A percentile compares a stretch with the other conserved stretches of the same genome.
Conservation (phyloP, 2,888 invertebrate genomes). For the Cantharis rustica region DNA sequence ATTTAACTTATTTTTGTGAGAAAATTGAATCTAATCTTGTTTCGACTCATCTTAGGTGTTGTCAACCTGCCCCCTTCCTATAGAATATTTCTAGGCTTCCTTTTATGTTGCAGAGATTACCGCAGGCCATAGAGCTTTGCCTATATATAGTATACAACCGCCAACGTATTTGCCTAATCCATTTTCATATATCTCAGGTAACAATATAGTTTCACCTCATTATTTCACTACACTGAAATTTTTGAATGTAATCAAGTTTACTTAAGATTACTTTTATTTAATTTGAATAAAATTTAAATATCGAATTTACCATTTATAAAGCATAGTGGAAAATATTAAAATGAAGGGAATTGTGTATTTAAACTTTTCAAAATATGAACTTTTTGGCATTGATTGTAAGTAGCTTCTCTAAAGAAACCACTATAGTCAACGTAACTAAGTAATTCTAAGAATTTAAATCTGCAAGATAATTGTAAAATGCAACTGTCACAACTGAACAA, state of each 20-base stretch:
- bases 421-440: neutral
- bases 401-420: neutral
- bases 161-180: conserved; percentile 22
- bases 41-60: conserved; percentile 29
- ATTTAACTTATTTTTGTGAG: conserved; percentile 33
- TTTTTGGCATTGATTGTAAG: neutral
- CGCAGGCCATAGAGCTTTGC: conserved; percentile 22
- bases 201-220: conserved; percentile 13
- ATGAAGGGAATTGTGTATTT: neutral
- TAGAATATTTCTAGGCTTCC: conserved; percentile 27
- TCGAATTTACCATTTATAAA: neutral
- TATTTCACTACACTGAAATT: neutral
- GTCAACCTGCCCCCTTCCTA: conserved; percentile 23
- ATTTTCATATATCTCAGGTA: conserved; percentile 6
- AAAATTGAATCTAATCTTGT: conserved; percentile 35
- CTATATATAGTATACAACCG: conserved; percentile 20
- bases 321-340: neutral
- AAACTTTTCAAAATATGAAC: neutral
- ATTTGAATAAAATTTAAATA: neutral
- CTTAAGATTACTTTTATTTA: too few relatives aligned
- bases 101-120: conserved; percentile 27
- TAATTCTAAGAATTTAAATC: neutral
- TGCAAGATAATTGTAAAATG: neutral
- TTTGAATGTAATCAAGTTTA: neutral
- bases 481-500: neutral